phyloP scores from a whole-genome alignment of 2,888 invertebrate species.

The Clitarchus hookeri region DNA sequence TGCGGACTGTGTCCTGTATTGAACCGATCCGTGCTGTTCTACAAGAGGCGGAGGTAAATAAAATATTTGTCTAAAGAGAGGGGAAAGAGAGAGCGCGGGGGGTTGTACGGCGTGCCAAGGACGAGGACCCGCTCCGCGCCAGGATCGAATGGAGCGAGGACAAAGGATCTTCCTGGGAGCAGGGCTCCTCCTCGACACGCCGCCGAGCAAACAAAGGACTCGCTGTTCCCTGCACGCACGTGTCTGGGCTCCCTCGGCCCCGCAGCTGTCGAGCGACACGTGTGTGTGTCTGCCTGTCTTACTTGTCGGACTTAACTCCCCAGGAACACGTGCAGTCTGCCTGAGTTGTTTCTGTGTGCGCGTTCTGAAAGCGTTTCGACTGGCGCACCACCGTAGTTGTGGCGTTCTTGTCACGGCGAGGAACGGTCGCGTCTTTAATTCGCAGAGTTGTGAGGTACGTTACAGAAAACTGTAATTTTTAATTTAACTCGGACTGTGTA shows the following conservation, averaged over 20 bases:
- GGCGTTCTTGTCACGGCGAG: too few species aligned
- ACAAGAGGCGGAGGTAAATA: slow-evolving; percentile 14
- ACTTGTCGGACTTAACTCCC: not conserved
- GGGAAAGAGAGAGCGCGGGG: not conserved
- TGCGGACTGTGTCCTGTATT: not conserved
- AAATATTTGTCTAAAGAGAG: not conserved
- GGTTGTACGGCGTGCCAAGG: not conserved
- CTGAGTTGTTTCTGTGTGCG: too few species aligned
- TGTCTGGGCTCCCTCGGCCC: not conserved
- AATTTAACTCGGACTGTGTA: too few species aligned
- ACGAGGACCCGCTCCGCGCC: not conserved
- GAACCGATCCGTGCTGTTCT: slow-evolving; percentile 10
- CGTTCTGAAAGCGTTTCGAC: too few species aligned
- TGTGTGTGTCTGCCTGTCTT: not conserved
- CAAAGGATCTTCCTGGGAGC: not conserved
- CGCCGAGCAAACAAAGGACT: not conserved
- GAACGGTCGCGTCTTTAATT: too few species aligned
- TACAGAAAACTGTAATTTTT: too few species aligned
- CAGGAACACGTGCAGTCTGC: too few species aligned
- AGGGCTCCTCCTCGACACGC: not conserved
- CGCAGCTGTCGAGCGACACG: not conserved
- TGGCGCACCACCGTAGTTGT: too few species aligned
- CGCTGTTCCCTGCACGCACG: not conserved
- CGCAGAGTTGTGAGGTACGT: too few species aligned
- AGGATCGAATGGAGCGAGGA: slow-evolving; percentile 10